Evolutionary conservation across 2,888 invertebrate genomes (phyloP).

Genomic region (Troglohyphantes excavatus): DNA sequence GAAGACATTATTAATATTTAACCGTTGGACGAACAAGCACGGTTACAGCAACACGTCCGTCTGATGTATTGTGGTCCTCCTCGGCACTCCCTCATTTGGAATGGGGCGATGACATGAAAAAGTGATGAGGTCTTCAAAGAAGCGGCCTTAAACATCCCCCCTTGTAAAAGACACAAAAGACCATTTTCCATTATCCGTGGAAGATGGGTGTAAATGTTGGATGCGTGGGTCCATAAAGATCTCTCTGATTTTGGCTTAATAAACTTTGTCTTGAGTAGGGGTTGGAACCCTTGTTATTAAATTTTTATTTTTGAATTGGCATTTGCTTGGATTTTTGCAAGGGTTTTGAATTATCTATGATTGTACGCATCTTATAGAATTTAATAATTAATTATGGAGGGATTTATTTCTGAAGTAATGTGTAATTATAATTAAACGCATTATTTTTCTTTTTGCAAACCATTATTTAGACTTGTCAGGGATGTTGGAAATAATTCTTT

Average conservation of each 20-base stretch:
- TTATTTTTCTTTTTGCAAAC: too few relatives aligned
- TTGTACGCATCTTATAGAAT: too few relatives aligned
- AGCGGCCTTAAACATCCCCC: constrained; percentile 5
- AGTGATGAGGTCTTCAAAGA: constrained; percentile 8
- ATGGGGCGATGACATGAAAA: constrained; percentile 13
- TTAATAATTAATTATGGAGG: too few relatives aligned
- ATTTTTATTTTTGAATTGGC: too few relatives aligned
- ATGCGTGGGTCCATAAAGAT: not conserved
- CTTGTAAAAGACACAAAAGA: not conserved
- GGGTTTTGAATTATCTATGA: too few relatives aligned
- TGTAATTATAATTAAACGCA: too few relatives aligned
- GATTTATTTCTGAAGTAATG: too few relatives aligned
- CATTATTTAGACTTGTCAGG: too few relatives aligned
- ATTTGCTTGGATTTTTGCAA: too few relatives aligned
- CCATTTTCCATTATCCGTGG: not conserved
- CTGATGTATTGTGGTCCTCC: not conserved
- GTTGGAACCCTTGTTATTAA: too few relatives aligned
- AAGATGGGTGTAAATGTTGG: not conserved
- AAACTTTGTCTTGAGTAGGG: not conserved
- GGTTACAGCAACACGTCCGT: not conserved
- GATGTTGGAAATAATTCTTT: too few relatives aligned
- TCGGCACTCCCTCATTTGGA: not conserved
- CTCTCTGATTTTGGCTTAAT: not conserved
- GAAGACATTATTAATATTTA: constrained; percentile 32
- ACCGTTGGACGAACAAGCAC: not conserved